Conservation (phyloP, 2,797 vertebrate species). For the Malurus splendens region DNA sequence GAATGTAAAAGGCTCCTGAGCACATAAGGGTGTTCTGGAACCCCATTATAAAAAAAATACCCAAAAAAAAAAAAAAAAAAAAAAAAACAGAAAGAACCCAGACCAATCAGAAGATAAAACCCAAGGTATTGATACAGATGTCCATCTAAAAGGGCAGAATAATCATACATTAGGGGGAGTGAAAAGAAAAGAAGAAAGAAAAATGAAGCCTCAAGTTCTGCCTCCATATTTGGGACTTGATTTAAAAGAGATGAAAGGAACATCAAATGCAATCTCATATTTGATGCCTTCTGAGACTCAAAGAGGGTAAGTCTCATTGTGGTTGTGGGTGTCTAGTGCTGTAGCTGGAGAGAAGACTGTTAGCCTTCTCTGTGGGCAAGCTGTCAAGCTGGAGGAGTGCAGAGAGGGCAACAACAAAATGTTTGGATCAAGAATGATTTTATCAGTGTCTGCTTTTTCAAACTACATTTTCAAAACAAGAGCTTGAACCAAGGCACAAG, state of each 20-base stretch:
- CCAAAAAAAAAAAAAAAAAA: background rate
- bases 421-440: background rate
- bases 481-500: background rate
- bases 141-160: background rate
- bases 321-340: background rate
- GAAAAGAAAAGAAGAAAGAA: background rate
- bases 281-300: background rate
- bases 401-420: background rate
- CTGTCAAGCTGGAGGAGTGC: background rate
- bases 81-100: background rate
- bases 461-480: background rate
- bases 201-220: background rate
- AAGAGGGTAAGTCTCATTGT: background rate
- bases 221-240: background rate
- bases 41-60: fast-evolving
- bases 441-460: background rate
- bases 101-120: background rate
- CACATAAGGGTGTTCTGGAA: background rate
- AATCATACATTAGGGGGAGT: background rate
- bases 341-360: background rate
- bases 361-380: background rate
- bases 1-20: background rate
- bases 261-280: background rate
- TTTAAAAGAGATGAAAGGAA: background rate
- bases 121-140: background rate